phyloP scores from a whole-genome alignment of 2,797 vertebrate genomes.

The Notoglanidium macrostoma region DNA sequence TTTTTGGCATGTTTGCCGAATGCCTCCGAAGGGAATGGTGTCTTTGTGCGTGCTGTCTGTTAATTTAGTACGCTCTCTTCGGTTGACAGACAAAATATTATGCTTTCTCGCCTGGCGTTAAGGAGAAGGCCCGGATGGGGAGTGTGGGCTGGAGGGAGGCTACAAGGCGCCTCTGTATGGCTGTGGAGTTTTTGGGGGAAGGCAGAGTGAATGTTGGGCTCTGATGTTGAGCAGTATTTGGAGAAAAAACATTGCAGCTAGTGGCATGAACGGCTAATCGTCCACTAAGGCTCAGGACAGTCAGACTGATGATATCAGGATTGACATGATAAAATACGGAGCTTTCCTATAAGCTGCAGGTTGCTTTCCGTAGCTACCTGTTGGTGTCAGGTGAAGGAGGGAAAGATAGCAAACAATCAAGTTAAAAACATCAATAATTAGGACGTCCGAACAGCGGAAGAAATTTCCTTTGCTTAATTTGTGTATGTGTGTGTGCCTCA shows the following conservation, averaged over 20 bases:
- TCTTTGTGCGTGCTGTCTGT: constrained; percentile 61
- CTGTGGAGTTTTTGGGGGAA: constrained; percentile 57
- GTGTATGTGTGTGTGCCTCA: background rate
- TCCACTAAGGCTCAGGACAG: constrained; percentile 50
- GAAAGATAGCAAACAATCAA: constrained; percentile 35
- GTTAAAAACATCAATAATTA: background rate
- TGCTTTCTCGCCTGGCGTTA: constrained; percentile 65
- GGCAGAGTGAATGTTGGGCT: constrained; percentile 66
- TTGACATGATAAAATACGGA: constrained; percentile 51
- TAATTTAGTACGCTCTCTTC: constrained; percentile 68
- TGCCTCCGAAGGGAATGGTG: constrained; percentile 63
- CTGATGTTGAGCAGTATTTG: constrained; percentile 74
- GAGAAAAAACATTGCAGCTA: constrained; percentile 71
- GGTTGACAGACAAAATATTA: constrained; percentile 79
- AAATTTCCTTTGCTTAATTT: background rate
- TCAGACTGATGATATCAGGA: constrained; percentile 60
- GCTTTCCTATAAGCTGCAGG: constrained; percentile 56
- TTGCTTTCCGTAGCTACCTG: constrained; percentile 55
- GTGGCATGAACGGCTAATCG: constrained; percentile 62
- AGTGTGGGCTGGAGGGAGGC: constrained; percentile 42
- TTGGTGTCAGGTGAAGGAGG: constrained; percentile 44
- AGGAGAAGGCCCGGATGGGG: constrained; percentile 38
- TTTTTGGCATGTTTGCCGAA: constrained; percentile 53
- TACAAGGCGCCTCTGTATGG: constrained; percentile 74
- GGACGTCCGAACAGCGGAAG: background rate